Conservation (phyloP, 1,140 invertebrate genomes). For the Drosophila arizonae region DNA sequence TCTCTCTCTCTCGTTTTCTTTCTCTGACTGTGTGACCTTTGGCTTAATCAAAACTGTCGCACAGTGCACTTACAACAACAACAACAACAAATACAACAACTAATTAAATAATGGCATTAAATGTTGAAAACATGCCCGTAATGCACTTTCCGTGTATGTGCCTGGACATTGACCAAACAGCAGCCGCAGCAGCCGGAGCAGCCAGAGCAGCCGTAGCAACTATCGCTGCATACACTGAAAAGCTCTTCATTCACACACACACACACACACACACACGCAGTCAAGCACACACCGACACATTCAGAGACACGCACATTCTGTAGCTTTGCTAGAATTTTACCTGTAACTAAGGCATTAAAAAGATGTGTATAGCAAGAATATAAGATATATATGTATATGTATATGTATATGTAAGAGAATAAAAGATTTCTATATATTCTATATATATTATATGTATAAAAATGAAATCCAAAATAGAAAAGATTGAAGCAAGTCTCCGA, state of each 20-base stretch:
- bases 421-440: not conserved
- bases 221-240: conserved; percentile 16
- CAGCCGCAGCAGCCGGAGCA: conserved; percentile 43
- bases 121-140: conserved; percentile 47
- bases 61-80: conserved; percentile 9
- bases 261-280: not conserved
- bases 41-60: conserved; percentile 46
- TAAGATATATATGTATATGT: not conserved
- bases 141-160: conserved; percentile 71
- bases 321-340: conserved; percentile 32
- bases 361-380: not conserved
- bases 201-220: conserved; percentile 36
- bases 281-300: conserved; percentile 14
- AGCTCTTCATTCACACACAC: conserved; percentile 8
- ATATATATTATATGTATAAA: not conserved
- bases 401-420: not conserved
- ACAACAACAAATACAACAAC: conserved; percentile 41
- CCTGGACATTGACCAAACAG: conserved; percentile 43
- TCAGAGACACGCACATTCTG: not conserved
- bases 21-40: conserved; percentile 1
- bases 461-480: conserved; percentile 3
- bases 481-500: conserved; percentile 66
- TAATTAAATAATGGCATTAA: conserved; percentile 66
- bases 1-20: not conserved
- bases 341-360: not conserved